Percentiles rank a stretch among this genome's conserved stretches.
Conservation (phyloP, 2,113 vertebrate species). For the Speoplatyrhinus poulsoni region DNA sequence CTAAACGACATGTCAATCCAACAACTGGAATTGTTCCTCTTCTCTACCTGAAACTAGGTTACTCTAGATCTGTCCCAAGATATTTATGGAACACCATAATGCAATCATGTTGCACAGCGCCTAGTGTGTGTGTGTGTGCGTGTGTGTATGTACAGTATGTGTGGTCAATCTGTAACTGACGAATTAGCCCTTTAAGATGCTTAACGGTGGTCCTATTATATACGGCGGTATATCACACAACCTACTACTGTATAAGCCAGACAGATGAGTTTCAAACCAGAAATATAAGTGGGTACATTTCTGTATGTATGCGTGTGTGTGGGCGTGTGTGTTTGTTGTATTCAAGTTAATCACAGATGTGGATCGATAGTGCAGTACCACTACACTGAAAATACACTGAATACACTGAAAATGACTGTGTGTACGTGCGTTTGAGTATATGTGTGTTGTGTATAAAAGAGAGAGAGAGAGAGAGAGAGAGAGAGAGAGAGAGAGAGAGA, state of each 20-base stretch:
- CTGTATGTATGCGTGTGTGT: neutral
- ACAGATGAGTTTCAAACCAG: constrained; percentile 38
- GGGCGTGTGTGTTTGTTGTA: constrained; percentile 14
- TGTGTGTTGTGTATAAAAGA: neutral
- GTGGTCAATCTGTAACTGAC: constrained; percentile 6
- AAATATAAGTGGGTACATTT: neutral
- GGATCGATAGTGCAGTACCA: constrained; percentile 58
- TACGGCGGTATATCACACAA: constrained; percentile 21
- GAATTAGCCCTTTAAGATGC: constrained; percentile 26
- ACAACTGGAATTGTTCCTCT: neutral
- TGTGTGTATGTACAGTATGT: neutral
- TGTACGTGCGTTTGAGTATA: constrained; percentile 3
- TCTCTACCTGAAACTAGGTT: constrained; percentile 19
- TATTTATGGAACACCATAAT: constrained; percentile 1
- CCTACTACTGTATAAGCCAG: constrained; percentile 14
- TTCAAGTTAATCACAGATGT: constrained; percentile 58
- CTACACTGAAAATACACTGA: too few relatives aligned
- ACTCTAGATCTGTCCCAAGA: constrained; percentile 4
- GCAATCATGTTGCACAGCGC: neutral
- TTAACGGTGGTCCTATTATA: constrained; percentile 19
- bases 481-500: constrained; percentile 11
- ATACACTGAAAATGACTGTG: constrained; percentile 32
- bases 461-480: constrained; percentile 3
- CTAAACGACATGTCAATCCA: constrained; percentile 9
- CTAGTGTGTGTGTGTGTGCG: constrained; percentile 1